Evolutionary conservation across 2,888 invertebrate genomes (phyloP).

Genomic region (Amblyjoppa proteus): DNA sequence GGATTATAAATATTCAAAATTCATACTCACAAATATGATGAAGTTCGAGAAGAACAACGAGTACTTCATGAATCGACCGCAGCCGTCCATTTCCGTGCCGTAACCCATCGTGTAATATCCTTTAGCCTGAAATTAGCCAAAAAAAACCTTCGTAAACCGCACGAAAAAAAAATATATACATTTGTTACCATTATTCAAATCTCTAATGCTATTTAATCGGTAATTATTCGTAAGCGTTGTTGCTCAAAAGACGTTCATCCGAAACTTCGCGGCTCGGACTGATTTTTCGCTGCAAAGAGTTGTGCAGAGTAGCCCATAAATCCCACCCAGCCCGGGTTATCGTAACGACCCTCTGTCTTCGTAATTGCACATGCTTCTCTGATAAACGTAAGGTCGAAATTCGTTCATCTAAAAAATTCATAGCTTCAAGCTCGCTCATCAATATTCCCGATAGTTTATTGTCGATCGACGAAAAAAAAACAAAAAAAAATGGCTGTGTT

Average conservation of each 20-base stretch:
- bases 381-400: not conserved
- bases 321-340: constrained; percentile 25
- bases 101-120: constrained; percentile 87
- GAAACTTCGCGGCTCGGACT: not conserved
- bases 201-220: not conserved
- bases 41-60: constrained; percentile 94
- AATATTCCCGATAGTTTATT: not conserved
- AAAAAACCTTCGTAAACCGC: constrained; percentile 16
- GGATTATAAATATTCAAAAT: not conserved
- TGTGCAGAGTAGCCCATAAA: not conserved
- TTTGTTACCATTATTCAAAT: not conserved
- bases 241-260: not conserved
- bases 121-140: constrained; percentile 55
- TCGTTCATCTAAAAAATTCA: not conserved
- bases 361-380: no score
- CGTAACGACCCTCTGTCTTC: not conserved
- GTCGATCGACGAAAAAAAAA: not conserved
- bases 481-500: not conserved
- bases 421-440: not conserved
- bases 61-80: constrained; percentile 95
- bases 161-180: not conserved
- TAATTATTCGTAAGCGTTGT: not conserved
- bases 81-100: constrained; percentile 94
- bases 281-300: not conserved
- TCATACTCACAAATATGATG: constrained; percentile 93